Percentiles rank a stretch among this genome's conserved stretches.
phyloP scores from a whole-genome alignment of 2,888 invertebrate species.

The Busseola fusca region DNA sequence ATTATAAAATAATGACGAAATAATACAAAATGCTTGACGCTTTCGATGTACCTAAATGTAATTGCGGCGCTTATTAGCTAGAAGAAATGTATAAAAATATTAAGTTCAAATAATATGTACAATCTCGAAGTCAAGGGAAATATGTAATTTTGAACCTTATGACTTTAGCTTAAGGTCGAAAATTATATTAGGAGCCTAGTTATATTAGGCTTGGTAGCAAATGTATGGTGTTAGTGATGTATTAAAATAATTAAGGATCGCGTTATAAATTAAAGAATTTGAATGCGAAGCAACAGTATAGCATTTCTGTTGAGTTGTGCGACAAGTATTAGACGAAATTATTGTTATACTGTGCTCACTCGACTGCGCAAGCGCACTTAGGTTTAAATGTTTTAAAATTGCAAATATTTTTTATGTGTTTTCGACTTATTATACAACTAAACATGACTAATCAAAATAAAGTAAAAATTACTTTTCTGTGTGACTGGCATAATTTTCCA shows the following conservation, averaged over 20 bases:
- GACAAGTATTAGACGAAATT: slow-evolving; percentile 31
- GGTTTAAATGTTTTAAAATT: background rate
- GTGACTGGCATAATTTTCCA: background rate
- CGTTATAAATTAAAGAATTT: slow-evolving; percentile 25
- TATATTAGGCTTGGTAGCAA: slow-evolving; percentile 50
- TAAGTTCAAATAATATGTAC: slow-evolving; percentile 55
- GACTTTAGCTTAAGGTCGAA: slow-evolving; percentile 35
- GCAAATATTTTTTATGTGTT: background rate
- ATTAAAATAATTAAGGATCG: slow-evolving; percentile 49
- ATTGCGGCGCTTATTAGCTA: slow-evolving; percentile 56
- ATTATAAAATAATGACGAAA: slow-evolving; percentile 13
- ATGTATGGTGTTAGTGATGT: slow-evolving; percentile 61
- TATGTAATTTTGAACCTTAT: slow-evolving; percentile 45
- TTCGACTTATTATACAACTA: background rate
- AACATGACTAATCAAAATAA: slow-evolving; percentile 14
- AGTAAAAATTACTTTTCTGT: slow-evolving; percentile 8
- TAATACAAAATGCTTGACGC: slow-evolving; percentile 54
- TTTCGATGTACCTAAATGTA: slow-evolving; percentile 58
- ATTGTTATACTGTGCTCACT: slow-evolving; percentile 47
- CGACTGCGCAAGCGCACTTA: slow-evolving; percentile 32
- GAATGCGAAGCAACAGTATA: slow-evolving; percentile 25
- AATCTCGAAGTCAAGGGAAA: slow-evolving; percentile 35
- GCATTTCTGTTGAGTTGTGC: slow-evolving; percentile 37
- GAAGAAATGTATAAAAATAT: slow-evolving; percentile 52
- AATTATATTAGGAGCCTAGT: slow-evolving; percentile 45